A percentile compares a stretch with the other conserved stretches of the same genome.
These are phyloP conservation scores for Serrognathus titanus DNA, from an alignment of 2,888 invertebrate genomes.

Conservation along the genomic window DNA sequence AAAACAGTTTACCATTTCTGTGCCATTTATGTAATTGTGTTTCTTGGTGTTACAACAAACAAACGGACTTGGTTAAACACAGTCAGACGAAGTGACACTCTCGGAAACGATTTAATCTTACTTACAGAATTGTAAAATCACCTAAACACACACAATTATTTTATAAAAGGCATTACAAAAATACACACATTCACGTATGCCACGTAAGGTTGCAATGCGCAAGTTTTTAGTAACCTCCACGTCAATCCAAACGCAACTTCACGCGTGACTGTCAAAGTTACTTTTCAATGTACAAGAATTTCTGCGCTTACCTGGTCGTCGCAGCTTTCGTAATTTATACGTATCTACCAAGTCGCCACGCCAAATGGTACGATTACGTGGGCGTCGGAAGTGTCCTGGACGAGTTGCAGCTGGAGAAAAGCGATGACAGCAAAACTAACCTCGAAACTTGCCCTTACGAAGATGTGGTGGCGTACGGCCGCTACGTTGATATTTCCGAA, in stretches of 20 bases:
- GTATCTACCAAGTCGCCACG: slow-evolving; percentile 43
- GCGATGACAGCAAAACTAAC: slow-evolving; percentile 25
- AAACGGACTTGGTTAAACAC: no score
- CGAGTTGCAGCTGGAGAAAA: slow-evolving; percentile 31
- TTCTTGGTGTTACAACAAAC: background rate
- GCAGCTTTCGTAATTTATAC: slow-evolving; percentile 31
- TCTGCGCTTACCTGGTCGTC: slow-evolving; percentile 21
- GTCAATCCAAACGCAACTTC: slow-evolving; percentile 40
- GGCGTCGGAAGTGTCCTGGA: slow-evolving; percentile 29
- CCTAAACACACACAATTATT: slow-evolving; percentile 15
- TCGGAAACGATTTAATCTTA: background rate
- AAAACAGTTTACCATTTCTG: slow-evolving; percentile 6
- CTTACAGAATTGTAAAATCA: slow-evolving; percentile 7
- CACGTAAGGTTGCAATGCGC: slow-evolving; percentile 60
- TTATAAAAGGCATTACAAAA: slow-evolving; percentile 24
- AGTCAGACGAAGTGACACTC: no score
- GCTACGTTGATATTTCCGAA: no score
- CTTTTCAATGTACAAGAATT: slow-evolving; percentile 8
- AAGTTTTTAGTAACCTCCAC: slow-evolving; percentile 52
- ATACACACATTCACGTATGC: slow-evolving; percentile 43
- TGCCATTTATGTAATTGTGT: slow-evolving; percentile 4
- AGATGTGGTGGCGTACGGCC: slow-evolving; percentile 26
- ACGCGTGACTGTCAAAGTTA: slow-evolving; percentile 10
- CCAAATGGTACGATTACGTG: slow-evolving; percentile 42
- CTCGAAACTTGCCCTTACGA: slow-evolving; percentile 39